phyloP scores from a whole-genome alignment of 23 tunicate genomes.

The Trididemnum nubilum region DNA sequence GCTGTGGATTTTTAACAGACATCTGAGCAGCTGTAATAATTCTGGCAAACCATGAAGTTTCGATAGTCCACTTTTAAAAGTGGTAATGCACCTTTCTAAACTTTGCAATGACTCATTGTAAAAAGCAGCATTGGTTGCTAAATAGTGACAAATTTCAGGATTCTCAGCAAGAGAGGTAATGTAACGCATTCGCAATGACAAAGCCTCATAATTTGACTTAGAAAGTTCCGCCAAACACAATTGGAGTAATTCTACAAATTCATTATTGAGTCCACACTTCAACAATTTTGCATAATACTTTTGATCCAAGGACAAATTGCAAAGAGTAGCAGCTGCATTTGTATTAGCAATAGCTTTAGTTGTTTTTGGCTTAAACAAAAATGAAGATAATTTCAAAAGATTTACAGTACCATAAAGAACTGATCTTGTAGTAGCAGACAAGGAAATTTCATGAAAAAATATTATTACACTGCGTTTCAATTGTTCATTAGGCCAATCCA shows the following conservation, averaged over 20 bases:
- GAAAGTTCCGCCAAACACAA: conserved; percentile 7
- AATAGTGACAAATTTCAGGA: conserved; percentile 3
- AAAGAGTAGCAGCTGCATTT: conserved; percentile 45
- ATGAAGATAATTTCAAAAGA: conserved; percentile 4
- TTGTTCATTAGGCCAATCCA: conserved; percentile 58
- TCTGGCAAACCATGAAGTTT: conserved; percentile 45
- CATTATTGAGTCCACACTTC: background rate
- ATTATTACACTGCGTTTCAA: conserved; percentile 49
- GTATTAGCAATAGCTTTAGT: conserved; percentile 48
- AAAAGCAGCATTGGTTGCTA: background rate
- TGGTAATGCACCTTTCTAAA: conserved; percentile 19
- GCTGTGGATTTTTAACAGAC: background rate
- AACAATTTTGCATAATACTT: conserved; percentile 19
- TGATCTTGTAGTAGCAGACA: conserved; percentile 22
- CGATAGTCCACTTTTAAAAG: conserved; percentile 28
- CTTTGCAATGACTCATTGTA: background rate
- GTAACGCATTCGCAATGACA: conserved; percentile 3
- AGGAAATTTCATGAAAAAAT: conserved; percentile 67
- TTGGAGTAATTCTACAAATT: background rate
- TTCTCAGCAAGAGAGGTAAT: background rate
- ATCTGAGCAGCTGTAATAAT: conserved; percentile 18
- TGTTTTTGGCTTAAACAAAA: conserved; percentile 35
- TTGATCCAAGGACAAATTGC: conserved; percentile 47
- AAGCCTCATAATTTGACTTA: conserved; percentile 25
- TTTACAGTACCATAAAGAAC: conserved; percentile 22